Conservation (phyloP, 2,797 vertebrate species). For the Sebastiscus albofasciatus region DNA sequence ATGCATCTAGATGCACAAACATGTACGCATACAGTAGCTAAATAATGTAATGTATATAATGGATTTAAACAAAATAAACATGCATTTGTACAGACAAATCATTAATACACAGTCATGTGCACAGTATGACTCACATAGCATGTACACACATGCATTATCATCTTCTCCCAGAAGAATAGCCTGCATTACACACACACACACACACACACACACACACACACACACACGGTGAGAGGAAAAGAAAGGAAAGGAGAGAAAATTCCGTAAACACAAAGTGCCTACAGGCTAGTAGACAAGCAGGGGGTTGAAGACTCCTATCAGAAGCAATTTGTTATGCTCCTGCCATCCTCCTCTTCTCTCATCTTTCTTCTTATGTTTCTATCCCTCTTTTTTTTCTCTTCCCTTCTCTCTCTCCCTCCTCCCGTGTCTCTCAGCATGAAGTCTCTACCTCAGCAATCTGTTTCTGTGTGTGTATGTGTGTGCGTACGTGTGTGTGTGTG, state of each 20-base stretch:
- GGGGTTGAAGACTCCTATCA: conserved; percentile 77
- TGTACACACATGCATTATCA: not conserved
- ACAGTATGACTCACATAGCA: not conserved
- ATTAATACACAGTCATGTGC: not conserved
- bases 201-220: not conserved
- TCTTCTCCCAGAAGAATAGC: conserved; percentile 9
- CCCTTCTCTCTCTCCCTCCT: conserved; percentile 49
- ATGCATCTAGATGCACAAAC: not conserved
- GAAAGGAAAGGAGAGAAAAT: conserved; percentile 45
- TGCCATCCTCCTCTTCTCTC: conserved; percentile 68
- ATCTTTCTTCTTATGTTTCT: conserved; percentile 65
- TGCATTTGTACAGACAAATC: conserved; percentile 1
- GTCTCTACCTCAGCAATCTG: conserved; percentile 72
- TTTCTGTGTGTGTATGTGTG: not conserved
- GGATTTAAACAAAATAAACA: not conserved
- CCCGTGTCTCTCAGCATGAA: conserved; percentile 68
- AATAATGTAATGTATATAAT: not conserved
- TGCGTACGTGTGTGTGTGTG: conserved; percentile 46
- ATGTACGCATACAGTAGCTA: not conserved
- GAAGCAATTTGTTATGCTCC: conserved; percentile 77
- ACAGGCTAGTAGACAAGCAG: conserved; percentile 72
- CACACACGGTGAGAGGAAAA: conserved; percentile 11
- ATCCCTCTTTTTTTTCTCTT: conserved; percentile 53
- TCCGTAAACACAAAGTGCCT: conserved; percentile 75
- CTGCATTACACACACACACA: not conserved